Conservation (phyloP, 2,797 vertebrate genomes). For the Enteromius radiatus region DNA sequence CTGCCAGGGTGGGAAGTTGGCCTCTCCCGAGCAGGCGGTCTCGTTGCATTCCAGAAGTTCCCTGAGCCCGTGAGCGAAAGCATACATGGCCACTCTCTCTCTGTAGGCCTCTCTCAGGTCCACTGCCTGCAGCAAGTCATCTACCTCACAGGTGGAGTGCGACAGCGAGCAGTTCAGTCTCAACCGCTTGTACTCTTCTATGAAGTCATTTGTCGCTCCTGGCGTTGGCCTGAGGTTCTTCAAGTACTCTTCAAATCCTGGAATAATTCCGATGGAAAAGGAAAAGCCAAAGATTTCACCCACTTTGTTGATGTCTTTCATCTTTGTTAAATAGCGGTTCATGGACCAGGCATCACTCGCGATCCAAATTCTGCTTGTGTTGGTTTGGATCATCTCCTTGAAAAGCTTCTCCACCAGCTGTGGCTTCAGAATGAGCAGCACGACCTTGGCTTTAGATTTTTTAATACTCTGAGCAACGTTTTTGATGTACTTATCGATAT, state of each 20-base stretch:
- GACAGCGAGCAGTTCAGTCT: slow-evolving; percentile 50
- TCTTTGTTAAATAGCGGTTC: slow-evolving; percentile 44
- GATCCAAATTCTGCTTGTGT: slow-evolving; percentile 60
- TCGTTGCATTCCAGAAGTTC: slow-evolving; percentile 50
- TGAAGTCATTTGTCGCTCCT: slow-evolving; percentile 63
- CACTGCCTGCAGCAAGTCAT: slow-evolving; percentile 50
- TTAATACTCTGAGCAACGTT: slow-evolving; percentile 39
- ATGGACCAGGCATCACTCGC: slow-evolving; percentile 64
- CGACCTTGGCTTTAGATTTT: slow-evolving; percentile 46
- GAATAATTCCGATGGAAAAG: slow-evolving; percentile 57
- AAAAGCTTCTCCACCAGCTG: slow-evolving; percentile 60
- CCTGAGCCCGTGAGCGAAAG: slow-evolving; percentile 59
- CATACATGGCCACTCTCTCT: slow-evolving; percentile 58
- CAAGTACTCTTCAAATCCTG: slow-evolving; percentile 61
- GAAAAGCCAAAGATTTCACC: slow-evolving; percentile 64
- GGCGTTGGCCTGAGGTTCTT: slow-evolving; percentile 47
- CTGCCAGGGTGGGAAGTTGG: slow-evolving; percentile 55
- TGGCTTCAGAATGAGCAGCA: slow-evolving; percentile 60
- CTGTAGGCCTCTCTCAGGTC: slow-evolving; percentile 52
- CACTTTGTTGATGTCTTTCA: slow-evolving; percentile 60
- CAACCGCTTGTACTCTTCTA: slow-evolving; percentile 61
- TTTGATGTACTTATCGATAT: slow-evolving; percentile 37
- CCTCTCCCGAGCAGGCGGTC: slow-evolving; percentile 43
- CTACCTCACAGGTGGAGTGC: slow-evolving; percentile 44
- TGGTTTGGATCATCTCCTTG: slow-evolving; percentile 57